Evolutionary conservation across 2,888 invertebrate genomes (phyloP).

Genomic region (Choristoneura rosaceana): DNA sequence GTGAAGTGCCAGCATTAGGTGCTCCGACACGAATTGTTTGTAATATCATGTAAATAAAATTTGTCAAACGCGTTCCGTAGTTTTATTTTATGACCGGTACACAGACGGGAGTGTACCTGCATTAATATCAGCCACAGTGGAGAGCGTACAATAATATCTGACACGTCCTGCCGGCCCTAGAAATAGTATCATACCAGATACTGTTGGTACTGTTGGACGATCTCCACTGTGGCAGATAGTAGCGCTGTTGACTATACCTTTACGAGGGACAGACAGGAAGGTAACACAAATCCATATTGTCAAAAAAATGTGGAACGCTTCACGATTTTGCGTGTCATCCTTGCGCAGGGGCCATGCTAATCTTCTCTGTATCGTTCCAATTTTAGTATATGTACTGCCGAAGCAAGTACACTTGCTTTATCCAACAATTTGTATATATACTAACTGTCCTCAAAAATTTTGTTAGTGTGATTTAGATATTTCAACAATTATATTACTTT

Average conservation of each 20-base stretch:
- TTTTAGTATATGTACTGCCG: constrained; percentile 74
- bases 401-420: constrained; percentile 57
- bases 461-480: constrained; percentile 44
- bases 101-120: no score
- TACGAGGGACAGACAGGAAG: no score
- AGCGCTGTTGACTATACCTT: no score
- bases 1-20: no score
- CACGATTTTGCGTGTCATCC: constrained; percentile 76
- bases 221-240: no score
- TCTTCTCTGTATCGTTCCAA: constrained; percentile 74
- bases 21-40: neutral
- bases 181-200: no score
- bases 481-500: neutral
- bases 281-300: constrained; percentile 3
- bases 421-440: constrained; percentile 42
- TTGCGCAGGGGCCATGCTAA: constrained; percentile 77
- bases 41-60: constrained; percentile 26
- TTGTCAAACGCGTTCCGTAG: neutral
- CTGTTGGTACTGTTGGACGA: no score
- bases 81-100: neutral
- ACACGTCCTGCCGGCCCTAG: no score
- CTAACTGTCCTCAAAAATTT: constrained; percentile 33
- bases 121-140: no score
- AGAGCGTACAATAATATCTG: no score
- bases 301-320: constrained; percentile 73